Conservation (phyloP, 92 coral and sea anemone genomes). For the Porites rus region DNA sequence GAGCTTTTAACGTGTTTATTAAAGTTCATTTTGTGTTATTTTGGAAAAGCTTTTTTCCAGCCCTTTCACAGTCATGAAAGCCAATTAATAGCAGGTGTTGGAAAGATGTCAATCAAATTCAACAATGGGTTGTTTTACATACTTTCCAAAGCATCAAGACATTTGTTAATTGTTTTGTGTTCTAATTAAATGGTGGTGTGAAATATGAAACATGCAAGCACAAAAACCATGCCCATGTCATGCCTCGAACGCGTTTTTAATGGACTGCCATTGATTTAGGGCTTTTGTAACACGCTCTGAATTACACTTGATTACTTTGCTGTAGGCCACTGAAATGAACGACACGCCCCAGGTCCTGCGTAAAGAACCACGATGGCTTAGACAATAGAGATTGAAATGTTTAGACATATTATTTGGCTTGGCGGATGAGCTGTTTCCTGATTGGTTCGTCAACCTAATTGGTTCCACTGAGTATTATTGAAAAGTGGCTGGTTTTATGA, state of each 20-base stretch:
- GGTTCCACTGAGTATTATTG: slow-evolving; percentile 99
- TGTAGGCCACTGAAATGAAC: slow-evolving; percentile 89
- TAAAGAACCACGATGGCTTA: slow-evolving; percentile 95
- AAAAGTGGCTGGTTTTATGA: slow-evolving; percentile 96
- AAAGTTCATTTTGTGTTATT: slow-evolving; percentile 85
- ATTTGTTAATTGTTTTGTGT: slow-evolving; percentile 90
- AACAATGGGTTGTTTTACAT: slow-evolving; percentile 92
- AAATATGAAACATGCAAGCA: slow-evolving; percentile 53
- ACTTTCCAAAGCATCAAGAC: slow-evolving; percentile 85
- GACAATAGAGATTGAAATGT: slow-evolving; percentile 99
- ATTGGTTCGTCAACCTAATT: slow-evolving; percentile 94
- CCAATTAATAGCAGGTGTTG: slow-evolving; percentile 99
- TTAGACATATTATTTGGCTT: slow-evolving; percentile 99
- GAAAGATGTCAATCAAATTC: slow-evolving; percentile 93
- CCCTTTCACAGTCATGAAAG: slow-evolving; percentile 86
- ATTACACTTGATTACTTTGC: slow-evolving; percentile 97
- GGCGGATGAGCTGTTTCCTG: slow-evolving; percentile 85
- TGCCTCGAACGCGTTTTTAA: slow-evolving; percentile 41
- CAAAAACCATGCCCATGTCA: slow-evolving; percentile 63
- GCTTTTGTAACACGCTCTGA: slow-evolving; percentile 72
- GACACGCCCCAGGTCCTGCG: slow-evolving; percentile 99
- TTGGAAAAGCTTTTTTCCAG: slow-evolving; percentile 55
- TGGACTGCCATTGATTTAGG: slow-evolving; percentile 61
- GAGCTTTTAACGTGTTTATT: slow-evolving; percentile 85
- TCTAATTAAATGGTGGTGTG: slow-evolving; percentile 93